Base-by-base conservation (phyloP, 1,140 invertebrate species). In the Hesperophylax magnus region DNA sequence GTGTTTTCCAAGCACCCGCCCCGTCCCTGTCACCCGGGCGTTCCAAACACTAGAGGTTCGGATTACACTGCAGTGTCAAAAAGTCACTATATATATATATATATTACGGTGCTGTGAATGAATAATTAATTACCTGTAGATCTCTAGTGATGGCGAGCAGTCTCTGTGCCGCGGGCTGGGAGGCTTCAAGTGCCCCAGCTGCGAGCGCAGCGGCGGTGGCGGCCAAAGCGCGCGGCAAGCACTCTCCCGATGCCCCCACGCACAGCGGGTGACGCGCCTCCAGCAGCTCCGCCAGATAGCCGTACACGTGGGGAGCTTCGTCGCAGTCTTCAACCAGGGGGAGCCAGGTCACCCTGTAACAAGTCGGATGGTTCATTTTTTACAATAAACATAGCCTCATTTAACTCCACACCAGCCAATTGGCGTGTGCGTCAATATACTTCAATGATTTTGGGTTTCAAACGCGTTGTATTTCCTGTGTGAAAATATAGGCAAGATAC, bases 251-350 rank as follows among this genome's bases (percentile, higher is more conserved):
- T 34, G 91, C 92, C 27, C 96, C 97, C 85, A 98, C 89, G 61
- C 99, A 93, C 54, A 94, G 89, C 5, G 95, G 94, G 90, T 99
- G 95, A 88, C 98, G 97, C 79, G 92, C 91, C 90, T 99, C 97
- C 71, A 99, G 95, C 53, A 99, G 91, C 91, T 99, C 97, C 90
- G 98, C 99, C 34, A 99, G 90, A 89, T 98, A 97, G 78, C 94
- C 95, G 88, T 99, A 99, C 53, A 99, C 95, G 87, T 98, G 95
- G 65, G 95, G 94, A 75, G 97, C 95, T 90, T 99, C 98, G 85
- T 99, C 98, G 24, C 94, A 92, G 89, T 99, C 98, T 88, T 99
- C 98, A 82, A 95, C 94, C 17, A 98, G 96, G 31, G 98, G 98
- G 84, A 99, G 91, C 98, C 98, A 99, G 78, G 93, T 94, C 69